phyloP scores from a whole-genome alignment of 2,113 vertebrate genomes.

The Cygnus buccinator region DNA sequence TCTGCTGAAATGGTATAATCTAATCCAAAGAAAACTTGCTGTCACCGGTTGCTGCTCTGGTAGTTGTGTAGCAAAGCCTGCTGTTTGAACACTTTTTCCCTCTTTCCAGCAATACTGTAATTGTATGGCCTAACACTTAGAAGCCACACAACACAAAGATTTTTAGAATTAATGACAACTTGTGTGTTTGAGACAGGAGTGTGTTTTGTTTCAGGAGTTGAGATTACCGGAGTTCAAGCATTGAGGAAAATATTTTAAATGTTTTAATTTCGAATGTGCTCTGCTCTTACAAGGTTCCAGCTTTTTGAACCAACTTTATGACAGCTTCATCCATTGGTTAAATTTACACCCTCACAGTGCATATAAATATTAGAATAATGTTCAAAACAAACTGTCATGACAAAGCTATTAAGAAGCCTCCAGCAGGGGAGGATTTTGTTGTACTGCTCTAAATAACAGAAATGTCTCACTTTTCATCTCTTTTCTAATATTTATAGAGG shows the following conservation, averaged over 20 bases:
- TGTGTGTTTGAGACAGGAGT: background rate
- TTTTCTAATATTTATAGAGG: slow-evolving; percentile 32
- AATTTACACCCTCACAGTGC: slow-evolving; percentile 24
- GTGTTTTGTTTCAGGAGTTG: slow-evolving; percentile 20
- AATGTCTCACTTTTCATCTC: slow-evolving; percentile 12
- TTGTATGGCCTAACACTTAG: background rate
- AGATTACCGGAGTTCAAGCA: background rate
- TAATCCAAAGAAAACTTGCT: slow-evolving; percentile 20
- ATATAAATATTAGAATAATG: slow-evolving; percentile 50
- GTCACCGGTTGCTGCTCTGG: background rate
- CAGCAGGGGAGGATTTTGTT: slow-evolving; percentile 9
- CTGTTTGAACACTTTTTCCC: background rate
- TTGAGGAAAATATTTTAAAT: background rate
- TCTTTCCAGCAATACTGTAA: background rate
- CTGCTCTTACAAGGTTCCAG: background rate
- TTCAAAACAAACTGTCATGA: slow-evolving; percentile 47
- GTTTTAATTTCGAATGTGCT: background rate
- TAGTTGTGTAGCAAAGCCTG: background rate
- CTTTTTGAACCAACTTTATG: slow-evolving; percentile 13
- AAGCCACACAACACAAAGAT: background rate
- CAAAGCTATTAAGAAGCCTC: slow-evolving; percentile 22
- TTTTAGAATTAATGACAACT: background rate
- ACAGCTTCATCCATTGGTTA: background rate
- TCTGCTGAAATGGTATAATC: background rate
- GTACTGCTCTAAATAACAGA: slow-evolving; percentile 16